Conservation (phyloP, 2,797 vertebrate species). For the Fistularia commersonii region DNA sequence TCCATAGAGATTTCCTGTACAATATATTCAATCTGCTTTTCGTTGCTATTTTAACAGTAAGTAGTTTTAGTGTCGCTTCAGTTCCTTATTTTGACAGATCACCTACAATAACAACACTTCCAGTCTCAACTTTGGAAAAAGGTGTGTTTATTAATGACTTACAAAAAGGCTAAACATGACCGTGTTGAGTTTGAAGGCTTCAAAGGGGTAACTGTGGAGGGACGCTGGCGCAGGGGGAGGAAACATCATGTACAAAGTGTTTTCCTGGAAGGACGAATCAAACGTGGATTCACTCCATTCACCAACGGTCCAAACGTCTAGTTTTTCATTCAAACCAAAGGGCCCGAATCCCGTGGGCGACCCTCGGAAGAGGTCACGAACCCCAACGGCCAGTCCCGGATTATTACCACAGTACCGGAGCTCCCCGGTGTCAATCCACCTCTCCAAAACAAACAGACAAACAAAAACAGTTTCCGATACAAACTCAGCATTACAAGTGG, state of each 20-base stretch:
- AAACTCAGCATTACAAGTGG: conserved; percentile 42
- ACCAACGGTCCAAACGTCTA: no score
- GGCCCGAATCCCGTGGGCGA: no score
- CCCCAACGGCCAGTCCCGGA: conserved; percentile 2
- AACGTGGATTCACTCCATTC: no score
- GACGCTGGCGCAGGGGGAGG: background rate
- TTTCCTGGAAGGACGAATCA: conserved; percentile 2
- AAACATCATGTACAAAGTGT: conserved; percentile 9
- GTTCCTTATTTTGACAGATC: background rate
- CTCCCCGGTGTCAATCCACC: conserved; percentile 41
- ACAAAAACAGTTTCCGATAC: conserved; percentile 37
- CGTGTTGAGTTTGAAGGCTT: conserved; percentile 58
- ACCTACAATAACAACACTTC: conserved; percentile 36
- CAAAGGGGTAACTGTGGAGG: conserved; percentile 32
- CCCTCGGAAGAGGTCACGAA: no score
- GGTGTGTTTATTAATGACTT: conserved; percentile 84
- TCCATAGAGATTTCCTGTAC: no score
- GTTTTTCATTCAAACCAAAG: no score
- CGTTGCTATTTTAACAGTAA: no score
- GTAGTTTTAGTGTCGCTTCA: no score
- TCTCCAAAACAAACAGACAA: no score
- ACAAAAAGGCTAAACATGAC: conserved; percentile 81
- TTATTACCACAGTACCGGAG: conserved; percentile 41
- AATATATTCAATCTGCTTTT: no score
- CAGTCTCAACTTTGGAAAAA: conserved; percentile 73